Base-by-base conservation (phyloP, 2,797 vertebrate genomes). In the Hoplostethus mediterraneus region DNA sequence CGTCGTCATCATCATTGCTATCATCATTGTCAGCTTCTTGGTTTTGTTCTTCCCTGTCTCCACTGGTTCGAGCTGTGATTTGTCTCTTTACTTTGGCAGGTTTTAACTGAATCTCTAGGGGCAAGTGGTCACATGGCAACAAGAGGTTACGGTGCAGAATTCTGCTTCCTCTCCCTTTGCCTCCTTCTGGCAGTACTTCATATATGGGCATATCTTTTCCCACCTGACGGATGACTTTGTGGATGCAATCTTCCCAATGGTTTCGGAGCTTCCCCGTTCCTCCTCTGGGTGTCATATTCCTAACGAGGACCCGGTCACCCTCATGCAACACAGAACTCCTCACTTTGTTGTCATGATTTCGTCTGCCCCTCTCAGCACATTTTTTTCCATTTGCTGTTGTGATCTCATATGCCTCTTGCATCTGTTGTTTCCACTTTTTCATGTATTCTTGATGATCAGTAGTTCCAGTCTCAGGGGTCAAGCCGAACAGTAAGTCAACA, bases 201-300 rank as follows among this genome's bases (percentile, higher is more conserved):
- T 62, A 67, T 21, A 67, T 53, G 2, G 47, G 55, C 3, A 73
- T 16, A 17, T 67, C 49, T 6, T 5, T 2, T 1, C 28, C 51
- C 31, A 75, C 63, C 57, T 51, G 45, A 51, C 58, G 45, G 2
- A 74, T 49, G 49, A 57, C 42, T 12, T 45, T 63, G 25, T 68
- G 25, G 31, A 63, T 12, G 1, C 21, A 31, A 42, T 68, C 52
- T 4, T 74, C 71, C 13, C 56, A 73, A 12, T 53, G 55, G 31
- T 61, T 16, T 0, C 5, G 1, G 10, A 62, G 30, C 65, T 66
- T 63, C 6, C 54, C 60, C 45, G 59, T 11, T 8, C 33, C 13
- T 38, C 51, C 56, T 38, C 42, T 61, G 1, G 63, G 51, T 61
- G 57, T 77, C 10, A 36, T 12, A n/a, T 62, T 71, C 55, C 48